Percentiles rank a stretch among this genome's conserved stretches.
Evolutionary conservation across 1,140 invertebrate species (phyloP).

Genomic region (Phymastichus coffea): DNA sequence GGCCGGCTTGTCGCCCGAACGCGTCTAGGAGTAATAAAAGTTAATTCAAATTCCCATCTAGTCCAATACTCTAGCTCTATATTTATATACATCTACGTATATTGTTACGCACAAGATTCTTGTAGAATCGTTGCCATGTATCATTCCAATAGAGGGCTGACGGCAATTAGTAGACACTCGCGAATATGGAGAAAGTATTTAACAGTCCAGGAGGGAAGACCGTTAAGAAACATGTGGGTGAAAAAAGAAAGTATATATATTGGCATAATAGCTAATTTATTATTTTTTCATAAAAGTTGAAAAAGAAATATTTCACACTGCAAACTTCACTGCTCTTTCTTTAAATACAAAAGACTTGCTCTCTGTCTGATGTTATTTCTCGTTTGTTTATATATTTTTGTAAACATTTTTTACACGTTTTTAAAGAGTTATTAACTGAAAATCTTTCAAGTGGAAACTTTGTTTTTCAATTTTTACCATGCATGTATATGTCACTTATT

Average conservation of each 20-base stretch:
- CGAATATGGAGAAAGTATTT: slow-evolving; percentile 10
- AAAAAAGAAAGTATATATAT: neutral
- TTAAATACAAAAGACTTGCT: too few species aligned
- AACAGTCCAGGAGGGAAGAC: neutral
- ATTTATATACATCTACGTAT: slow-evolving; percentile 2
- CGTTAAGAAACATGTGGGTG: neutral
- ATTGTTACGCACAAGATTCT: slow-evolving; percentile 24
- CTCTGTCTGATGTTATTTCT: neutral
- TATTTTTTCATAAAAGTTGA: slow-evolving; percentile 24
- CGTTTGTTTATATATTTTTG: neutral
- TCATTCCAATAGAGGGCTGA: slow-evolving; percentile 13
- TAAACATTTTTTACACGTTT: neutral
- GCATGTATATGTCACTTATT: neutral
- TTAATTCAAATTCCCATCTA: slow-evolving; percentile 25
- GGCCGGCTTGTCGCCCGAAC: slow-evolving; percentile 5
- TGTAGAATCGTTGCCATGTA: slow-evolving; percentile 20
- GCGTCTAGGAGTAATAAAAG: slow-evolving; percentile 9
- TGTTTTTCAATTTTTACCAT: slow-evolving; percentile 21
- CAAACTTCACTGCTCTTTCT: neutral
- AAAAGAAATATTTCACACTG: slow-evolving; percentile 6
- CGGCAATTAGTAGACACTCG: neutral
- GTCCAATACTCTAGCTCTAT: slow-evolving; percentile 20
- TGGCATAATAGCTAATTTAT: slow-evolving; percentile 11
- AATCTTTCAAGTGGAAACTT: neutral
- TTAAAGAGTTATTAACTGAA: neutral